Percentiles rank a stretch among this genome's conserved stretches.
These are phyloP conservation scores for Folsomia manolachei DNA, from an alignment of 2,888 invertebrate species.

Conservation along the genomic window DNA sequence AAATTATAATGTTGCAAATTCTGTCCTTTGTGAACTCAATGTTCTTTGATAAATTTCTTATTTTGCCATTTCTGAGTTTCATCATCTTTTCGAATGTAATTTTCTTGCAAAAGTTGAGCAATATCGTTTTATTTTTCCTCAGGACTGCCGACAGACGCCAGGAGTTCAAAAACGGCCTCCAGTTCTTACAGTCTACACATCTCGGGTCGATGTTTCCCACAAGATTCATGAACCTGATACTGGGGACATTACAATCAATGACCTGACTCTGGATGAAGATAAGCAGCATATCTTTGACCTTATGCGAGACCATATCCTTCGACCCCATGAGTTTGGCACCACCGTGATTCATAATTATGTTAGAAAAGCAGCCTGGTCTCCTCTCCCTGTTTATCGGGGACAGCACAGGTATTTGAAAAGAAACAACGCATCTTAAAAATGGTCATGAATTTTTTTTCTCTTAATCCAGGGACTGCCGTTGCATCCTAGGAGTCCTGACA, in stretches of 20 bases:
- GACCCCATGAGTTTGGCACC: not conserved
- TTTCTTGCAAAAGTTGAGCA: no score
- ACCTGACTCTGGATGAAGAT: not conserved
- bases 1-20: no score
- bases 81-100: no score
- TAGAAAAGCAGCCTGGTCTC: constrained; percentile 11
- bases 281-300: constrained; percentile 14
- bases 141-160: constrained; percentile 13
- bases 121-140: no score
- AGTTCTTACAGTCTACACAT: not conserved
- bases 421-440: not conserved
- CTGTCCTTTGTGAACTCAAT: no score
- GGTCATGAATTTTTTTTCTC: not conserved
- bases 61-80: no score
- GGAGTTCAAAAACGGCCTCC: not conserved
- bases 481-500: constrained; percentile 24
- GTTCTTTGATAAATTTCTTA: no score
- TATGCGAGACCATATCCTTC: constrained; percentile 11
- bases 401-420: not conserved
- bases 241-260: not conserved
- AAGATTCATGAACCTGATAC: not conserved
- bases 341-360: not conserved
- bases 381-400: constrained; percentile 5
- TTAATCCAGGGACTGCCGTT: constrained; percentile 24
- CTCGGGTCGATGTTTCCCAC: not conserved